phyloP scores from a whole-genome alignment of 2,888 invertebrate species.

The Steromphala cineraria region DNA sequence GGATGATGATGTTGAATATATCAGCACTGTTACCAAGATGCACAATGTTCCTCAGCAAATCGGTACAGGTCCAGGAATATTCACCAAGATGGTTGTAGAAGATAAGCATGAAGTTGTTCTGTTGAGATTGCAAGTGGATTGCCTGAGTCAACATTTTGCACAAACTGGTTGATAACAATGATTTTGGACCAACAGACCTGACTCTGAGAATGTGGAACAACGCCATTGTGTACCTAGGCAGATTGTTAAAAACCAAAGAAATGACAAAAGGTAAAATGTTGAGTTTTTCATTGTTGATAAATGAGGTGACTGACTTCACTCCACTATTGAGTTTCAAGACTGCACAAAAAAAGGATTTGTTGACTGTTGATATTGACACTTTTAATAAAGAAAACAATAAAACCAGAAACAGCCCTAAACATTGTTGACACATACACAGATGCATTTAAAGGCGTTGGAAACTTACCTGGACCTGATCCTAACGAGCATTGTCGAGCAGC shows the following conservation, averaged over 20 bases:
- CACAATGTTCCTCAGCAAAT: neutral
- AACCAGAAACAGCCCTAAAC: neutral
- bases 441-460: neutral
- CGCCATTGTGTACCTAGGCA: conserved; percentile 21
- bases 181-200: conserved; percentile 15
- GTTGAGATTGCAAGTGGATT: conserved; percentile 40
- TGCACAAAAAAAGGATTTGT: conserved; percentile 22
- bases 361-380: conserved; percentile 20
- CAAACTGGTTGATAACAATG: neutral
- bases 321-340: conserved; percentile 19
- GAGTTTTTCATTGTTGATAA: conserved; percentile 22
- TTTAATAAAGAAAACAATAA: neutral
- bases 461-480: neutral
- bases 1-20: conserved; percentile 23
- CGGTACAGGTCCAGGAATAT: neutral
- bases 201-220: conserved; percentile 38
- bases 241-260: conserved; percentile 33
- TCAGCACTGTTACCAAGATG: neutral
- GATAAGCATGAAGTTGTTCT: neutral
- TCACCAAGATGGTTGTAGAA: neutral
- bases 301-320: neutral
- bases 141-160: conserved; percentile 31
- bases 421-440: neutral
- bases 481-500: neutral
- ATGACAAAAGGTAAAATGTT: neutral